Evolutionary conservation across 1,140 invertebrate species (phyloP).

Genomic region (Diploscapter pachys): DNA sequence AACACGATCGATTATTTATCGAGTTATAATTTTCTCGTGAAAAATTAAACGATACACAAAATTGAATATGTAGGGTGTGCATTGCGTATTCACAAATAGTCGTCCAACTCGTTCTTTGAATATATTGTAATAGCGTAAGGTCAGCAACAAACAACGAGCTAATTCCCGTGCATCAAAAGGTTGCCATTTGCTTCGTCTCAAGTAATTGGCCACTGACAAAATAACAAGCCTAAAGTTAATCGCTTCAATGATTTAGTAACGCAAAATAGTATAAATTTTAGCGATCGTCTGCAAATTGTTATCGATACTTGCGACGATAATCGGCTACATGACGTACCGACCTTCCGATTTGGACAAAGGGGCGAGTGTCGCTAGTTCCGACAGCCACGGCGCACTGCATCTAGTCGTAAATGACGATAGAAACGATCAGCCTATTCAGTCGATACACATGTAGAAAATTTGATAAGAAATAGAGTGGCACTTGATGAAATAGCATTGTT

Average conservation of each 20-base stretch:
- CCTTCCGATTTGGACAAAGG: constrained; percentile 53
- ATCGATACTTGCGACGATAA: constrained; percentile 55
- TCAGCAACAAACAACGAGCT: no score
- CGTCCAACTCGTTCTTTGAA: no score
- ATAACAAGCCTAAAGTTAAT: background rate
- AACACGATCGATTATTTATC: background rate
- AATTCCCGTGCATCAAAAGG: no score
- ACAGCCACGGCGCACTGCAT: constrained; percentile 30
- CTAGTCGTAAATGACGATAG: constrained; percentile 30
- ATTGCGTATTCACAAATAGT: no score
- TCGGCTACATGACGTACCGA: constrained; percentile 57
- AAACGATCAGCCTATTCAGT: background rate
- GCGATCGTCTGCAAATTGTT: constrained; percentile 58
- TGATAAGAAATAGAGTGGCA: constrained; percentile 8
- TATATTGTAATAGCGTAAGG: no score
- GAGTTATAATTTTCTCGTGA: background rate
- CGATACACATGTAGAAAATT: constrained; percentile 4
- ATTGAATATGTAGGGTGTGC: no score
- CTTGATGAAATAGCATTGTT: background rate
- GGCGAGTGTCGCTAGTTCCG: constrained; percentile 44
- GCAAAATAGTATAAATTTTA: constrained; percentile 24
- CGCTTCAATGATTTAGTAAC: background rate
- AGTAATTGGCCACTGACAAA: background rate
- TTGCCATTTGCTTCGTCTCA: no score
- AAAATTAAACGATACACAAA: background rate